Percentiles rank a stretch among this genome's conserved stretches.
Evolutionary conservation across 2,113 vertebrate species (phyloP).

Genomic region (Psilopogon haemacephalus): DNA sequence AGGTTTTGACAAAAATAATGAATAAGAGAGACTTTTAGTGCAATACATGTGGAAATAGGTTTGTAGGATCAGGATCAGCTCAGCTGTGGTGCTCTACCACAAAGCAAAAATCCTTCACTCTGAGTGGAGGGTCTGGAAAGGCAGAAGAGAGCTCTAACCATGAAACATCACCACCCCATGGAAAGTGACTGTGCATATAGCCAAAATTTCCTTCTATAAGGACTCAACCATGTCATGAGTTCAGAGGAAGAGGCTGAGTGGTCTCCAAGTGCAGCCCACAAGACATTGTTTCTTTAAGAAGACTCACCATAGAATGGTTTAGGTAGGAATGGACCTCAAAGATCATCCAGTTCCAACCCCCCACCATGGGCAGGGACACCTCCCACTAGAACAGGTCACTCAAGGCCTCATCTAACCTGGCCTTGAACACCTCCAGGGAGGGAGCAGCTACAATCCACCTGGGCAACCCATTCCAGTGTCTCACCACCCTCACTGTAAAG

Average conservation of each 20-base stretch:
- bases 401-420: too few relatives aligned
- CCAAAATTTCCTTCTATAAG: neutral
- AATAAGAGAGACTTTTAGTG: neutral
- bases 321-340: too few relatives aligned
- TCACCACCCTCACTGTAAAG: too few relatives aligned
- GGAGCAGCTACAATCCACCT: too few relatives aligned
- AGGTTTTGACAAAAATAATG: neutral
- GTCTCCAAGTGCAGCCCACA: neutral
- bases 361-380: too few relatives aligned
- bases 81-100: neutral
- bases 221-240: neutral
- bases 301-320: neutral
- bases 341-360: too few relatives aligned
- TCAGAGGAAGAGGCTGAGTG: neutral
- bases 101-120: neutral
- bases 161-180: fast-evolving
- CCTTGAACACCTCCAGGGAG: too few relatives aligned
- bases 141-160: neutral
- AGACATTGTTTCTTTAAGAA: neutral
- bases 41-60: fast-evolving
- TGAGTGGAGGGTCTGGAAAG: neutral
- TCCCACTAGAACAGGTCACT: too few relatives aligned
- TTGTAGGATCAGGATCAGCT: neutral
- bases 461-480: too few relatives aligned
- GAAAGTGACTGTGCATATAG: fast-evolving